phyloP scores from a whole-genome alignment of 2,797 vertebrate species.

The Lophius americanus region DNA sequence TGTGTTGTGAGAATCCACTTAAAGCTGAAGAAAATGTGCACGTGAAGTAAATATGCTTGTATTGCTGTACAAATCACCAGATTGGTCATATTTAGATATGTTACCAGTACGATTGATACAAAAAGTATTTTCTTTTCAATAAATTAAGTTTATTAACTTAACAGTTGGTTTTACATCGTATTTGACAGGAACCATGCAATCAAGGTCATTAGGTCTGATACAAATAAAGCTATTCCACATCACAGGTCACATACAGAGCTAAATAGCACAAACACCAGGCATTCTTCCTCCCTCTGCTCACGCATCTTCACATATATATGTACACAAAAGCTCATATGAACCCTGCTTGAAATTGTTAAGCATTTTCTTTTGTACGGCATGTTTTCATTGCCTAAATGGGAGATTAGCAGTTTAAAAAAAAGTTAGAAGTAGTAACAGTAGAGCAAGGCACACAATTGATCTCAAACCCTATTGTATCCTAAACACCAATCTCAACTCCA shows the following conservation, averaged over 20 bases:
- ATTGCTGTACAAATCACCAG: too few species aligned
- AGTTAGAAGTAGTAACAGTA: constrained; percentile 88
- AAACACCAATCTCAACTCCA: constrained; percentile 38
- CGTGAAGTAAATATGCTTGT: too few species aligned
- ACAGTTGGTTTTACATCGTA: constrained; percentile 68
- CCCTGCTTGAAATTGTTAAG: constrained; percentile 82
- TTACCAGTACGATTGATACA: too few species aligned
- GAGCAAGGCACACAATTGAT: constrained; percentile 93
- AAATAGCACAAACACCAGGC: constrained; percentile 88
- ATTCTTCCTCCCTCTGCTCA: constrained; percentile 81
- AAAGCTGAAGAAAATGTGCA: too few species aligned
- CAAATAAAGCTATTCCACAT: constrained; percentile 86
- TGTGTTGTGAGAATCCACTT: too few species aligned
- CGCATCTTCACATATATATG: constrained; percentile 90
- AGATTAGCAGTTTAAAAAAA: constrained; percentile 88
- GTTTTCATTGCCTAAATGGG: constrained; percentile 76
- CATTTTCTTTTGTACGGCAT: constrained; percentile 39
- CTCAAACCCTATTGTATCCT: constrained; percentile 77
- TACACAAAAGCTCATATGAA: constrained; percentile 72
- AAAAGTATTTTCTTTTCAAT: constrained; percentile 66
- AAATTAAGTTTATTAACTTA: constrained; percentile 92
- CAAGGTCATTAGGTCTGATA: constrained; percentile 91
- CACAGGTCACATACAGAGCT: constrained; percentile 85
- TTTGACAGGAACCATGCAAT: constrained; percentile 93
- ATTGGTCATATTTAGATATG: too few species aligned